Percentiles rank a stretch among this genome's conserved stretches.
phyloP scores from a whole-genome alignment of 2,888 invertebrate species.

The Lasioglossum leucozonium region DNA sequence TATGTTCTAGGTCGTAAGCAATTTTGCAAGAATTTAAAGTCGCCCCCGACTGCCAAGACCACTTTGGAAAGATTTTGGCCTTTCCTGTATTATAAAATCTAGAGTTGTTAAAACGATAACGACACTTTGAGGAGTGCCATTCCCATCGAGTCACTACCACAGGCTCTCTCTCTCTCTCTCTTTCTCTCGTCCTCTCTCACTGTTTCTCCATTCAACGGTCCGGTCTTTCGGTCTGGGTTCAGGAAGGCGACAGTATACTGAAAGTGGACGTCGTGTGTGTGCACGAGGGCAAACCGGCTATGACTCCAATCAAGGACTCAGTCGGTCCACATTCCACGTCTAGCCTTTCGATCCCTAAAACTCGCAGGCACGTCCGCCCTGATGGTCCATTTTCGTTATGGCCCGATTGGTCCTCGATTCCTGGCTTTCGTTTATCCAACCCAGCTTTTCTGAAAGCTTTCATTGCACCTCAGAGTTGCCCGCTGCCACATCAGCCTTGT shows the following conservation, averaged over 20 bases:
- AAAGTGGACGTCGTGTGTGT: slow-evolving; percentile 49
- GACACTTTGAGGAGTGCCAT: not conserved
- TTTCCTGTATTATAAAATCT: not conserved
- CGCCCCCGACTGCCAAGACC: not conserved
- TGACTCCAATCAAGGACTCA: slow-evolving; percentile 81
- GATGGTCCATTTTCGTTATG: slow-evolving; percentile 20
- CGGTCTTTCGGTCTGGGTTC: not conserved
- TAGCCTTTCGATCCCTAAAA: slow-evolving; percentile 78
- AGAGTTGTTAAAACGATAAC: not conserved
- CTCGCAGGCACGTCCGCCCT: slow-evolving; percentile 49
- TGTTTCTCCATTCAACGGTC: slow-evolving; percentile 23
- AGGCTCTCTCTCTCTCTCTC: not conserved
- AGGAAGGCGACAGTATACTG: slow-evolving; percentile 56
- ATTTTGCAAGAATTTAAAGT: not conserved
- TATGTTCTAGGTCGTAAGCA: not conserved
- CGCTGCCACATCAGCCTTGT: not conserved
- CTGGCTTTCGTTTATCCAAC: not conserved
- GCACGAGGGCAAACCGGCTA: slow-evolving; percentile 77
- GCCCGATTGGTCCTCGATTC: slow-evolving; percentile 20
- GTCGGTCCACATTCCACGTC: slow-evolving; percentile 81
- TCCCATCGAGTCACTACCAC: slow-evolving; percentile 1
- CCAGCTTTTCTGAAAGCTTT: not conserved
- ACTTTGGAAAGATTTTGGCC: not conserved
- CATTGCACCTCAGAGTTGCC: not conserved
- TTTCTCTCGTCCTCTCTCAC: not conserved